Evolutionary conservation across 2,888 invertebrate genomes (phyloP).

Genomic region (Caenorhabditis angaria): DNA sequence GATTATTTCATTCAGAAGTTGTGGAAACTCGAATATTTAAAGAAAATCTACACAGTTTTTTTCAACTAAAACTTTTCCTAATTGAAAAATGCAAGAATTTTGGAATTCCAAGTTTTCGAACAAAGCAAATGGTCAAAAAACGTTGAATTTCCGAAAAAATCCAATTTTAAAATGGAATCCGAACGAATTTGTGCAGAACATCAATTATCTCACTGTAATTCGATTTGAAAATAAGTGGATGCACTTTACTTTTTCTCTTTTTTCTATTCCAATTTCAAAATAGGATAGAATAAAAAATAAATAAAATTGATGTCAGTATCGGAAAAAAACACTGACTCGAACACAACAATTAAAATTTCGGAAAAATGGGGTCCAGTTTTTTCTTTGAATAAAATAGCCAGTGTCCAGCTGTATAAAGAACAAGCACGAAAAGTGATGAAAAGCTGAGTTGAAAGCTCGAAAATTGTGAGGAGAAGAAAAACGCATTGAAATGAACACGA

Average conservation of each 20-base stretch:
- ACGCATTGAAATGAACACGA: constrained; percentile 35
- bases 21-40: no score
- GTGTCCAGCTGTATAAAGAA: constrained; percentile 6
- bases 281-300: neutral
- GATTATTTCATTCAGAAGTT: no score
- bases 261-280: no score
- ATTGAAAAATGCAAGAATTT: no score
- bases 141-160: neutral
- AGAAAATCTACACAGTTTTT: no score
- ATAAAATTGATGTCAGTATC: neutral
- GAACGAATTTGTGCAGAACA: neutral
- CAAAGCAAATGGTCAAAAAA: neutral
- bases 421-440: constrained; percentile 42
- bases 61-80: no score
- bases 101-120: neutral
- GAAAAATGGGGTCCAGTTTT: neutral
- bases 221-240: neutral
- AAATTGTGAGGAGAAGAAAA: constrained; percentile 14
- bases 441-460: constrained; percentile 24
- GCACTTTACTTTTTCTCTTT: neutral
- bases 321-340: neutral
- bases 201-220: neutral
- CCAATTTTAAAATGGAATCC: neutral
- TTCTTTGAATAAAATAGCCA: neutral
- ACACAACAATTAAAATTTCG: neutral